Evolutionary conservation across 2,113 vertebrate species (phyloP), one percentile per base, ranked within the genome.

Genomic region (Xyliphius kryptos): DNA sequence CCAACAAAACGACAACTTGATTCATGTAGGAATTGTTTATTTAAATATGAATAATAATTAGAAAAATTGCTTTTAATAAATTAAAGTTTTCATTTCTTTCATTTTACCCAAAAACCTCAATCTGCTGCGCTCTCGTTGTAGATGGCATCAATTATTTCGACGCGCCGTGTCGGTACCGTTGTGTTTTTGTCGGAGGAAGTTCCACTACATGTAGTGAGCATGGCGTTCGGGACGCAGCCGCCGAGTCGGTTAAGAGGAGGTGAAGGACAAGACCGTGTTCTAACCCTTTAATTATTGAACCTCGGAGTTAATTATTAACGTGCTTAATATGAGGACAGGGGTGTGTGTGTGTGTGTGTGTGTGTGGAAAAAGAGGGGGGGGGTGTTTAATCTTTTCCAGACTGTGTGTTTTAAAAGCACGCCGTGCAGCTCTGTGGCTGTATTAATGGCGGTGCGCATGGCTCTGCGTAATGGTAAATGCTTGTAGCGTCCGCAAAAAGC

Each of bases 401-500:
- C 26, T 3, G 11, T 38, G 51, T 44, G 54, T 60, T 69, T 66
- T 66, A 63, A 59, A 56, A 72, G 59, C 49, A 63, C 62, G 62
- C 55, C 60, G 37, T 37, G 14, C 58, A 22, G 38, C 12, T 11
- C 37, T 65, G 60, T 52, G 46, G 38, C 49, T 46, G 38, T 63
- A 68, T 53, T 76, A 68, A 65, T 65, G 63, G 57, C 43, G 8
- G 26, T 17, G 43, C 51, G 54, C 37, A 54, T 55, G 60, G 50
- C 26, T 66, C 26, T 26, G 51, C 20, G n/a, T 78, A 76, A 78
- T 76, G 65, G 72, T 76, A 70, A 76, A 76, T 72, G 67, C 74
- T 63, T 78, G 71, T 74, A 66, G 26, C 56, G 37, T 69, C 64
- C 26, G 40, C 36, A 69, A 57, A 71, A 56, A 71, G 55, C 54